phyloP scores from a whole-genome alignment of 2,113 vertebrate genomes.

The Takifugu flavidus region DNA sequence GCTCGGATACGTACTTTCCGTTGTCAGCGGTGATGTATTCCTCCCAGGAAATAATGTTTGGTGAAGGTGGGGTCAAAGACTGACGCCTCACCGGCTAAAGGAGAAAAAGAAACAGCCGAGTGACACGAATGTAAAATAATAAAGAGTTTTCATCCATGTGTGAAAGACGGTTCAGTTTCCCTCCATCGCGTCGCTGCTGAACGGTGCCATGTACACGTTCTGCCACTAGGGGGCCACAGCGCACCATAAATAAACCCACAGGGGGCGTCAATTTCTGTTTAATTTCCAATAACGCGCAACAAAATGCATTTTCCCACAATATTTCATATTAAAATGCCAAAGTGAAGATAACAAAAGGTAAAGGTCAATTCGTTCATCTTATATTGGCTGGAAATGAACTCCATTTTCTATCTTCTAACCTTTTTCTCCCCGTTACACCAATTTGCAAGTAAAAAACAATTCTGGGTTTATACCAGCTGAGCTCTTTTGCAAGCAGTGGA shows the following conservation, averaged over 20 bases:
- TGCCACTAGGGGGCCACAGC: conserved; percentile 44
- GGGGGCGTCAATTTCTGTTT: no score
- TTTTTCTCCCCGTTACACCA: conserved; percentile 2
- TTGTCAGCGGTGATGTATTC: conserved; percentile 95
- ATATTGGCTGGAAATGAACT: conserved; percentile 4
- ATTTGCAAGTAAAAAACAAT: not conserved
- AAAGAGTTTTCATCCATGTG: no score
- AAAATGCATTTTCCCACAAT: no score
- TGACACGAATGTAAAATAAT: no score
- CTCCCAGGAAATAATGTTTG: conserved; percentile 95
- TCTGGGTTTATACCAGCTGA: conserved; percentile 5
- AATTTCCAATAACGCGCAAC: no score
- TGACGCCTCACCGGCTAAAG: conserved; percentile 86
- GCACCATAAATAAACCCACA: conserved; percentile 3
- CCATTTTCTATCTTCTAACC: not conserved
- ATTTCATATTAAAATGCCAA: no score
- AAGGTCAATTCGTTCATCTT: not conserved
- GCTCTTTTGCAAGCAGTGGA: conserved; percentile 1
- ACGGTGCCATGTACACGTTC: not conserved
- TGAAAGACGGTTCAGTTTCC: no score
- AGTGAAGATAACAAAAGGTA: no score
- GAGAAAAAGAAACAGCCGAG: not conserved
- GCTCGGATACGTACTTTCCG: conserved; percentile 81
- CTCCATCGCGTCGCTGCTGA: no score
- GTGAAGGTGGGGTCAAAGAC: conserved; percentile 87